phyloP scores from a whole-genome alignment of 2,888 invertebrate species.

The Bhutanitis thaidina region DNA sequence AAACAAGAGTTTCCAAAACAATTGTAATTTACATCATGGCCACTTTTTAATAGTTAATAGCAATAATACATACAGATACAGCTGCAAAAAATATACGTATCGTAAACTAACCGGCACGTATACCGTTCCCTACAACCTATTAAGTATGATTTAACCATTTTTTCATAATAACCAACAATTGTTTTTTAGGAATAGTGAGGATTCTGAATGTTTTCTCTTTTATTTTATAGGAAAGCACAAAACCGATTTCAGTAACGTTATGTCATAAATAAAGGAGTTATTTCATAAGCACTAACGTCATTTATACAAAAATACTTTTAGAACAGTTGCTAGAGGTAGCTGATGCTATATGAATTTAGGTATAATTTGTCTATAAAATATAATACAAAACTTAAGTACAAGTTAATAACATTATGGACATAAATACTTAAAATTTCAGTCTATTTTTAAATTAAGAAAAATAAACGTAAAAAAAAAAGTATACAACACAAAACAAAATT shows the following conservation, averaged over 20 bases:
- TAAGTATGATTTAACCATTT: slow-evolving; percentile 47
- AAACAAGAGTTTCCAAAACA: slow-evolving; percentile 40
- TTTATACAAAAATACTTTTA: slow-evolving; percentile 71
- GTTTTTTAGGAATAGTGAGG: slow-evolving; percentile 53
- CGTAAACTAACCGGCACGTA: slow-evolving; percentile 36
- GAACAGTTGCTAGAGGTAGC: slow-evolving; percentile 70
- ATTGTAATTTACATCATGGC: slow-evolving; percentile 57
- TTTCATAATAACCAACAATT: slow-evolving; percentile 45
- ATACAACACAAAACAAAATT: slow-evolving; percentile 26
- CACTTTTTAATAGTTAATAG: slow-evolving; percentile 49
- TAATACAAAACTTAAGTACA: slow-evolving; percentile 61
- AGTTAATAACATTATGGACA: slow-evolving; percentile 7
- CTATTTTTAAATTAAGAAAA: slow-evolving; percentile 10
- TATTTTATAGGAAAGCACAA: slow-evolving; percentile 47
- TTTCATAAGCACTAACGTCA: slow-evolving; percentile 52
- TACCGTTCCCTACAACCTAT: slow-evolving; percentile 48
- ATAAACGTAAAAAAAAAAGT: slow-evolving; percentile 26
- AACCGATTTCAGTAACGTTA: slow-evolving; percentile 45
- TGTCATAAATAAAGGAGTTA: slow-evolving; percentile 30
- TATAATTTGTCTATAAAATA: slow-evolving; percentile 42
- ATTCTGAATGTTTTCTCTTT: slow-evolving; percentile 41
- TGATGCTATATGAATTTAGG: slow-evolving; percentile 39
- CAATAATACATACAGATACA: slow-evolving; percentile 50
- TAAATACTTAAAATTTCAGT: slow-evolving; percentile 9
- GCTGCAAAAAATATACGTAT: slow-evolving; percentile 68